Evolutionary conservation across 2,113 vertebrate genomes (phyloP).

Genomic region (Forbesichthys agassizii): DNA sequence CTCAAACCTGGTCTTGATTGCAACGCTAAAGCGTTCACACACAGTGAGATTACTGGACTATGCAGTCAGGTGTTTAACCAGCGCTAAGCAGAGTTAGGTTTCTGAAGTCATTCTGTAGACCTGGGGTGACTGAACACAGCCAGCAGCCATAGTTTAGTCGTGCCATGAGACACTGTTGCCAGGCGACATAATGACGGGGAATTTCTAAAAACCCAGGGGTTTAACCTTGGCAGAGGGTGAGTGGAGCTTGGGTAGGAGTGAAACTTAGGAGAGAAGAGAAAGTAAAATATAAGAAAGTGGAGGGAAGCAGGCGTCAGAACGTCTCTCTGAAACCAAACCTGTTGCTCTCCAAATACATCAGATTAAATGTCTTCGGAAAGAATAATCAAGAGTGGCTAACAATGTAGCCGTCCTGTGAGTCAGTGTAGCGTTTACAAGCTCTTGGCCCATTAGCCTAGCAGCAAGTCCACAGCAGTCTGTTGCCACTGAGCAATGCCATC

Average conservation of each 20-base stretch:
- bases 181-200: constrained; percentile 44
- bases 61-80: not conserved
- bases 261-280: not conserved
- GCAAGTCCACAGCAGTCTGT: constrained; percentile 61
- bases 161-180: constrained; percentile 54
- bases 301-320: constrained; percentile 9
- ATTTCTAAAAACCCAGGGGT: constrained; percentile 54
- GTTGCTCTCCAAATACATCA: constrained; percentile 31
- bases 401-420: constrained; percentile 25
- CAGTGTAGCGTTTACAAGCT: constrained; percentile 33
- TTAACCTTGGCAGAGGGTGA: constrained; percentile 59
- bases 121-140: constrained; percentile 19
- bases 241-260: constrained; percentile 8
- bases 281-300: not conserved
- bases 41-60: not conserved
- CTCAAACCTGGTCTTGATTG: too few species aligned
- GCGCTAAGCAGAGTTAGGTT: not conserved
- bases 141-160: constrained; percentile 46
- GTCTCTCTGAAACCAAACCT: constrained; percentile 2
- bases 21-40: not conserved
- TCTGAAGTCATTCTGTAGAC: not conserved
- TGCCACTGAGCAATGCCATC: constrained; percentile 64
- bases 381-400: constrained; percentile 53
- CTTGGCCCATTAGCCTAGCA: constrained; percentile 55
- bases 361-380: constrained; percentile 36